Evolutionary conservation across 1,140 invertebrate species (phyloP), one percentile per base, ranked within the genome.

Genomic region (Papilio aristodemus): DNA sequence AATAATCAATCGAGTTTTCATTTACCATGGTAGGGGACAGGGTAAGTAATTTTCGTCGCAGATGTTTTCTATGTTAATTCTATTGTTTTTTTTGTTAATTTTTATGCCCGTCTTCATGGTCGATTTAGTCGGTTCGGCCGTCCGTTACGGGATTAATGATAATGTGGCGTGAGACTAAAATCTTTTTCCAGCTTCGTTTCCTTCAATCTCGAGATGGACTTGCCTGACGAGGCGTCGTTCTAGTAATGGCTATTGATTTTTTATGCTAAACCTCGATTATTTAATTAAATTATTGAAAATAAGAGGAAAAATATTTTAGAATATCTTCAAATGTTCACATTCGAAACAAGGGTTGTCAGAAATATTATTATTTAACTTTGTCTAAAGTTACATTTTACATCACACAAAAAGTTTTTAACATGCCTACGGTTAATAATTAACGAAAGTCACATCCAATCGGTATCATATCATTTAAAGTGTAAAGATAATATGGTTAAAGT

Each of bases 1-100:
- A 3, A 22, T 54, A 10, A 10, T 54, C n/a, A n/a, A 39, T 60
- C 32, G 14, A 68, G 17, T 22, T 46, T 38, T 22, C 10, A 54
- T 13, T 22, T 58, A 41, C 39, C 11, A 27, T 75, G 69, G 80
- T 89, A 86, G 27, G 72, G 75, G 66, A 38, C 19, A 39, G 54
- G 13, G 72, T 67, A 72, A 76, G 73, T 78, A 78, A 83, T 87
- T 89, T 80, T 80, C 76, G 73, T 78, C 81, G 76, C 87, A 90
- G 88, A 90, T 90, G 88, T 88, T 90, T 89, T 89, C 86, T 89
- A 90, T 90, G 87, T 88, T 85, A 90, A 90, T 90, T 85, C 85
- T 84, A 90, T 90, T 90, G 86, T 89, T 88, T 90, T n/a, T 90
- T 90, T 90, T 88, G 84, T 88, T 87, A 88, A 90, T 88, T 88